Evolutionary conservation across 2,888 invertebrate species (phyloP).

Genomic region (Papilio protenor): DNA sequence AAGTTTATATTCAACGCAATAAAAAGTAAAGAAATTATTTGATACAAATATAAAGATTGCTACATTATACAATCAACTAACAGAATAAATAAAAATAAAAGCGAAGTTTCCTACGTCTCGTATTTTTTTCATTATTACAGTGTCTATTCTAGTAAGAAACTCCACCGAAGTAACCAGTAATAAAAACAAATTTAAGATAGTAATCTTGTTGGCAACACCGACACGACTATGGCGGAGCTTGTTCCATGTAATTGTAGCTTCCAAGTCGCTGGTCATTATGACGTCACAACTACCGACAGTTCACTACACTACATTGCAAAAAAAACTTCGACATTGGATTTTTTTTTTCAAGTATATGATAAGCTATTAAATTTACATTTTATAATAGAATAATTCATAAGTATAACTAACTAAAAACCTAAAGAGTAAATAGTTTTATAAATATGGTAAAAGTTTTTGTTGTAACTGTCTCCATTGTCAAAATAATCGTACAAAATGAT

Average conservation of each 20-base stretch:
- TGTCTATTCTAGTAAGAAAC: constrained; percentile 1
- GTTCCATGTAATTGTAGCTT: constrained; percentile 36
- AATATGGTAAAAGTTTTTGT: too few relatives aligned
- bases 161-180: constrained; percentile 8
- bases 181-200: constrained; percentile 36
- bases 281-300: constrained; percentile 25
- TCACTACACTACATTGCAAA: constrained; percentile 9
- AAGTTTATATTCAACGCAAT: too few relatives aligned
- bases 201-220: constrained; percentile 18
- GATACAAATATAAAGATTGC: background rate
- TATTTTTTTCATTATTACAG: background rate
- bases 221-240: constrained; percentile 30
- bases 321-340: background rate
- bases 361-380: background rate
- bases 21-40: background rate
- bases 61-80: too few relatives aligned
- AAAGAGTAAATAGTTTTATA: background rate
- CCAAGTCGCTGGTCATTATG: constrained; percentile 34
- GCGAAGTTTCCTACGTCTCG: background rate
- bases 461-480: too few relatives aligned
- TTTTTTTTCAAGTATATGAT: background rate
- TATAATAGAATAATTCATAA: background rate
- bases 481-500: background rate
- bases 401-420: background rate
- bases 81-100: too few relatives aligned